These are phyloP conservation scores for Astatotilapia flaviijosephi DNA, from an alignment of 2,113 vertebrate genomes.

Conservation along the genomic window DNA sequence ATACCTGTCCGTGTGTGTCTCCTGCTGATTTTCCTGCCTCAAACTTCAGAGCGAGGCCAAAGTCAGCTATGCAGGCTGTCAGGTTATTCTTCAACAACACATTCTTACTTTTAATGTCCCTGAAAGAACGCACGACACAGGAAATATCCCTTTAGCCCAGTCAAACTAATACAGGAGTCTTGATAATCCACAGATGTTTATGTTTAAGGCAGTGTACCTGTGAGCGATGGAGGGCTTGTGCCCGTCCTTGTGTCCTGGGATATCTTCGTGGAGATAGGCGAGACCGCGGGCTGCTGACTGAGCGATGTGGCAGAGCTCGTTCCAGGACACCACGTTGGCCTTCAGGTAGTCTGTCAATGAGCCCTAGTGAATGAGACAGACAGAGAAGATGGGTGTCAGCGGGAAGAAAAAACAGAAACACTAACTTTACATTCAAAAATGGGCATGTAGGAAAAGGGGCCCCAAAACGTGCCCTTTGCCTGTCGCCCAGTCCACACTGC, in stretches of 20 bases:
- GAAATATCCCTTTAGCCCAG: background rate
- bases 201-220: conserved; percentile 68
- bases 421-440: background rate
- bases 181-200: background rate
- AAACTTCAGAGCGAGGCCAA: conserved; percentile 93
- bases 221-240: conserved; percentile 96
- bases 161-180: background rate
- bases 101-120: conserved; percentile 99
- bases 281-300: conserved; percentile 90
- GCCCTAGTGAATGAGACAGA: conserved; percentile 68
- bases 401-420: background rate
- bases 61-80: conserved; percentile 92
- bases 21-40: conserved; percentile 96
- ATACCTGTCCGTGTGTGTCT: conserved; percentile 92
- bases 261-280: conserved; percentile 97
- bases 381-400: background rate
- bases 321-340: conserved; percentile 95
- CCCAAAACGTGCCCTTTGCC: background rate
- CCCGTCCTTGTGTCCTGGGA: conserved; percentile 91
- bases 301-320: conserved; percentile 91
- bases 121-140: conserved; percentile 31
- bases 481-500: background rate
- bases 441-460: background rate
- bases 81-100: conserved; percentile 93
- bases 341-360: conserved; percentile 96